Evolutionary conservation across 1,140 invertebrate species (phyloP).

Genomic region (Hyles euphorbiae): DNA sequence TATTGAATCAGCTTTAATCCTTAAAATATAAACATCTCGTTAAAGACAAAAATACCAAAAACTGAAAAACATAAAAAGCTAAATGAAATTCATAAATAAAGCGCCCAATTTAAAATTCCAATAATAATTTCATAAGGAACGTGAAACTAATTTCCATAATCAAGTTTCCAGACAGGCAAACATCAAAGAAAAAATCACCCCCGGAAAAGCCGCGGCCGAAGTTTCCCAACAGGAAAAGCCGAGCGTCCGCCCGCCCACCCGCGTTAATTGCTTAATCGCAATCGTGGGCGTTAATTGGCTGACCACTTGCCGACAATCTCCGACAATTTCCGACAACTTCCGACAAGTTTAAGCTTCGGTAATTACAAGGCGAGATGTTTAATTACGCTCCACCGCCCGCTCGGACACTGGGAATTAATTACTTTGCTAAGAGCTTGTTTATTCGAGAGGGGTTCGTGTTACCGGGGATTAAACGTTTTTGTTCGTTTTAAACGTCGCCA

Average conservation of each 20-base stretch:
- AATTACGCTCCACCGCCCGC: conserved; percentile 57
- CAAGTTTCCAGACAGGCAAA: conserved; percentile 8
- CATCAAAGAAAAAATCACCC: conserved; percentile 13
- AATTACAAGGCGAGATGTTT: conserved; percentile 73
- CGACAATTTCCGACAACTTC: conserved; percentile 50
- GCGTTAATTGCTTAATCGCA: conserved; percentile 71
- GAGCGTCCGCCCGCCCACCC: conserved; percentile 55
- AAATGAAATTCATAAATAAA: neutral
- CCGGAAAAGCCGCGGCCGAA: conserved; percentile 19
- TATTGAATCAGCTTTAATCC: no score
- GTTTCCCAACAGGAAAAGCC: conserved; percentile 50
- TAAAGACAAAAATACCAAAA: no score
- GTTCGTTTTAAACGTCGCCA: conserved; percentile 1
- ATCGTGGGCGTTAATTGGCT: conserved; percentile 59
- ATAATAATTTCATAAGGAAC: conserved; percentile 10
- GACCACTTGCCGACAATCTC: conserved; percentile 47
- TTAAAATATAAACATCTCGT: no score
- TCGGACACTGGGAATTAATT: conserved; percentile 65
- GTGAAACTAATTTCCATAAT: conserved; percentile 16
- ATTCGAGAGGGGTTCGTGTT: conserved; percentile 28
- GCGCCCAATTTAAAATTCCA: no score
- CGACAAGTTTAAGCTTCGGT: conserved; percentile 56
- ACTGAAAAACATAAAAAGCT: neutral
- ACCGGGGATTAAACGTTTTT: conserved; percentile 8
- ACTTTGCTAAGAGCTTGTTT: conserved; percentile 23